A percentile compares a stretch with the other conserved stretches of the same genome.
Conservation (phyloP, 1,140 invertebrate species). For the Trigoniulus corallinus region DNA sequence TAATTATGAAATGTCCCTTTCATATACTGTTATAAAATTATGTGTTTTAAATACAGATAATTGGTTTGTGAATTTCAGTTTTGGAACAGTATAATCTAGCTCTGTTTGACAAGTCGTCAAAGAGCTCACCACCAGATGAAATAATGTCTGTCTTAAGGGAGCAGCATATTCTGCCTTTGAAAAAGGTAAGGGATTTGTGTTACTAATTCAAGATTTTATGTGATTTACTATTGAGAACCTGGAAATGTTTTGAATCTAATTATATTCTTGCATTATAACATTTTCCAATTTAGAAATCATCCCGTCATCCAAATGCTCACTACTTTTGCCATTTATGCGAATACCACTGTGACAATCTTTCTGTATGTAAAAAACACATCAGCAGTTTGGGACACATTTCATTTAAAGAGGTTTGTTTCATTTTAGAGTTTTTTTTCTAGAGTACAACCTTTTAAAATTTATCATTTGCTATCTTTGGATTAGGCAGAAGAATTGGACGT, state of each 20-base stretch:
- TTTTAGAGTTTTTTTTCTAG: neutral
- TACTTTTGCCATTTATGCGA: slow-evolving; percentile 28
- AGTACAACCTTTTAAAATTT: neutral
- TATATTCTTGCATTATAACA: too few species aligned
- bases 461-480: neutral
- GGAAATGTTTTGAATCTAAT: too few species aligned
- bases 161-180: neutral
- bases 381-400: slow-evolving; percentile 21
- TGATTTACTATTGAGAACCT: too few species aligned
- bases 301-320: slow-evolving; percentile 20
- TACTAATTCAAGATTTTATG: neutral
- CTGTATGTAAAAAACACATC: slow-evolving; percentile 21
- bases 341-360: slow-evolving; percentile 23
- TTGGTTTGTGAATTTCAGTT: too few species aligned
- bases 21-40: too few species aligned
- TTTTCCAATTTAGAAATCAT: slow-evolving; percentile 19
- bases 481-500: slow-evolving; percentile 16
- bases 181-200: neutral
- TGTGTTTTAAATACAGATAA: too few species aligned
- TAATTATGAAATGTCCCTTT: too few species aligned
- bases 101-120: neutral
- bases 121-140: neutral
- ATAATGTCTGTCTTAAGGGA: neutral
- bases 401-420: slow-evolving; percentile 18
- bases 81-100: neutral